These are phyloP conservation scores for Laupala kohalensis DNA, from an alignment of 1,140 invertebrate species.

Conservation along the genomic window DNA sequence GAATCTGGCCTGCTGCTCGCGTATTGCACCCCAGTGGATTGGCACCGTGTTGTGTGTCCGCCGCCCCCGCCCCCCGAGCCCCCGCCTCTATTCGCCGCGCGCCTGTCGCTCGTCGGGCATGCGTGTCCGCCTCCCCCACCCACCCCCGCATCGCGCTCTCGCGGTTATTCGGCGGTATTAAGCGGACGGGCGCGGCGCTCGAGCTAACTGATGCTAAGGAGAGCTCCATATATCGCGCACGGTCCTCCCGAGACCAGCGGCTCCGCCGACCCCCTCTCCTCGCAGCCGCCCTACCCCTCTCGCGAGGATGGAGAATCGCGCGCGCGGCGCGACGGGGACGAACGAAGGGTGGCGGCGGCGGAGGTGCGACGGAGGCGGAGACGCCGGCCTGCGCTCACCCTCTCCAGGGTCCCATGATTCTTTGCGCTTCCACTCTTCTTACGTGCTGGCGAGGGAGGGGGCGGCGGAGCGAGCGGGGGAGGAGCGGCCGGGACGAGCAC, in stretches of 20 bases:
- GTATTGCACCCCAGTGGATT: neutral
- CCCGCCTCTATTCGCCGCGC: neutral
- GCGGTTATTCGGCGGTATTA: neutral
- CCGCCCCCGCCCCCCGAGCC: too few relatives aligned
- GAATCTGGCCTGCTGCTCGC: neutral
- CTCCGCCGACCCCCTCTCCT: too few relatives aligned
- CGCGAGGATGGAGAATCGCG: too few relatives aligned
- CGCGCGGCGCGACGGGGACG: neutral
- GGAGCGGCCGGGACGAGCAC: neutral
- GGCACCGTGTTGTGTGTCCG: neutral
- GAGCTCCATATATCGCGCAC: neutral
- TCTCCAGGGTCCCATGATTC: conserved; percentile 8
- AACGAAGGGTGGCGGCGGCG: neutral
- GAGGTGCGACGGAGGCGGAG: neutral
- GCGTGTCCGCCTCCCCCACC: neutral
- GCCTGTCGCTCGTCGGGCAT: neutral
- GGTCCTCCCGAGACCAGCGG: neutral
- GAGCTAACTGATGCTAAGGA: neutral
- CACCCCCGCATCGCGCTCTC: neutral
- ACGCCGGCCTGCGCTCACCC: neutral
- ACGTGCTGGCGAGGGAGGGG: neutral
- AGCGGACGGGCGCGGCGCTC: neutral
- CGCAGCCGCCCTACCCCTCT: neutral
- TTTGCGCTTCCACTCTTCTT: neutral
- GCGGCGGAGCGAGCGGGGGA: neutral